Conservation (phyloP, 30 jellyfish, hydroid and myxozoan genomes). For the Pelagia noctiluca region DNA sequence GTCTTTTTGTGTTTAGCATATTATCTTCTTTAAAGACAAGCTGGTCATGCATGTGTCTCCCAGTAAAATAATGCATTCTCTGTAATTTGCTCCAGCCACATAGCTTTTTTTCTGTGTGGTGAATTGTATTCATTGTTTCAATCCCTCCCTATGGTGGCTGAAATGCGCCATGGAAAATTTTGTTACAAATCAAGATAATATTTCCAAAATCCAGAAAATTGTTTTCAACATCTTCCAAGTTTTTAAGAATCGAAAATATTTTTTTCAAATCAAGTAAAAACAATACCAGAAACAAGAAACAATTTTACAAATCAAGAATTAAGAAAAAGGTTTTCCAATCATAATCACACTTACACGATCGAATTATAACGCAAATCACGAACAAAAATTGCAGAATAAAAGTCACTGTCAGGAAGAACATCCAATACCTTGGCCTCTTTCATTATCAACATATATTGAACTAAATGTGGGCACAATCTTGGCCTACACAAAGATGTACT, state of each 20-base stretch:
- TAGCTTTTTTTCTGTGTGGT: too few relatives aligned
- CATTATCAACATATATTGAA: not conserved
- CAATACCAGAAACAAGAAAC: too few relatives aligned
- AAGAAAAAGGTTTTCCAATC: not conserved
- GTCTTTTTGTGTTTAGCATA: too few relatives aligned
- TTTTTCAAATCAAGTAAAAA: not conserved
- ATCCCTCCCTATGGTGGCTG: too few relatives aligned
- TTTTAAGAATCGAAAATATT: not conserved
- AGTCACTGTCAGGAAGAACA: not conserved
- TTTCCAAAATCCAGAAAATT: not conserved
- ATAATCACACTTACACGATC: not conserved
- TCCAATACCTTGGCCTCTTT: not conserved
- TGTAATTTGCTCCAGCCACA: too few relatives aligned
- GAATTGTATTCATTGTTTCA: too few relatives aligned
- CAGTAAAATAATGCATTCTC: too few relatives aligned
- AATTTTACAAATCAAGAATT: not conserved
- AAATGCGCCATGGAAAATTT: not conserved
- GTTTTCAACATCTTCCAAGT: too few relatives aligned
- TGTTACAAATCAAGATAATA: too few relatives aligned
- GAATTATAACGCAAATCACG: not conserved
- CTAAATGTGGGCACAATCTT: not conserved
- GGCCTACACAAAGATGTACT: conserved; percentile 6
- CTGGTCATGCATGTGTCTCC: too few relatives aligned
- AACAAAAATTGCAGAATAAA: not conserved
- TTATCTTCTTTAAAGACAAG: too few relatives aligned